Base-by-base conservation (phyloP, 1,140 invertebrate species). In the Pantala flavescens region DNA sequence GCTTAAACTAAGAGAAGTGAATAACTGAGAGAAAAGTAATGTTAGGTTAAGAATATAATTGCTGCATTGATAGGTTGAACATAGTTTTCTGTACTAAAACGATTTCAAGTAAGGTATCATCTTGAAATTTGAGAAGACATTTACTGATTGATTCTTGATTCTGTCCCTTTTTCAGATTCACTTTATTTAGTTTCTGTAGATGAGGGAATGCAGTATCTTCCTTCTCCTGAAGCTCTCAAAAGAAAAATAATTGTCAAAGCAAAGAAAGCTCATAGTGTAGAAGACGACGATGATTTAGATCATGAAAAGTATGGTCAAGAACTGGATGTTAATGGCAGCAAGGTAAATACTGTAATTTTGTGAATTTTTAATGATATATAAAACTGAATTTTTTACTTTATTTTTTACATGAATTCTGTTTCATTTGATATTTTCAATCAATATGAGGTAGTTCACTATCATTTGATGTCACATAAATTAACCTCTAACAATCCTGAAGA, bases 221-320 rank as follows among this genome's bases (percentile, higher is more conserved):
- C 81, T 23, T 83, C 82, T 0, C 85, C 85, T 5, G 80, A 85
- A 74, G 71, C 79, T 24, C 78, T 87, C 0, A 83, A 82, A 63
- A 76, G 78, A 36, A 87, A 86, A 79, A 82, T 87, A 43, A 80
- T 87, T 19, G 77, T 86, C 21, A 85, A 86, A 78, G 84, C 81
- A 3, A 85, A 84, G 77, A 83, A 83, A 73, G n/a, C 71, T 74
- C 12, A 74, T 75, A 70, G 71, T 76, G 81, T 82, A 49, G 77
- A 80, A 49, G 75, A 75, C 43, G 79, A 80, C 43, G 77, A 76
- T 63, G 77, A 77, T 23, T 73, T 77, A 12, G 76, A 77, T 24
- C n/a, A 23, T 75, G 81, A 82, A 42, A 80, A 81, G 2, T 3
- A 16, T 21, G 49, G n/a, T 63, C 3, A 36, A 36, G 49, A 63